These are phyloP conservation scores for Tyto alba DNA, from an alignment of 2,113 vertebrate genomes.

Conservation along the genomic window DNA sequence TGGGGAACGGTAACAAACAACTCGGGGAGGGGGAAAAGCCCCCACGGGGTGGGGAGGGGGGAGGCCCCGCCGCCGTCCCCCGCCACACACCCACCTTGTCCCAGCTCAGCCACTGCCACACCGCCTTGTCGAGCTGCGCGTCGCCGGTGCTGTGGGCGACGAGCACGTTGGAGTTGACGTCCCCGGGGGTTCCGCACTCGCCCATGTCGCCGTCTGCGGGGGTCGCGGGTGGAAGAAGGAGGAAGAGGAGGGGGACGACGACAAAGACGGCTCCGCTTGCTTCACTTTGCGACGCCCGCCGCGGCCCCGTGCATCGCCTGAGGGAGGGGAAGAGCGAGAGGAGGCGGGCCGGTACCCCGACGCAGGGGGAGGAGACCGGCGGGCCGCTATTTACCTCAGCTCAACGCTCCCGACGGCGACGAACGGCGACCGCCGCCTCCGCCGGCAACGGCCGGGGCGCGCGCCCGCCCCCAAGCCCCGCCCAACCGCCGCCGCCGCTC, in stretches of 20 bases:
- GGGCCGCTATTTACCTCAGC: not conserved
- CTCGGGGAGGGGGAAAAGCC: not conserved
- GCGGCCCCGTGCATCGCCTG: not conserved
- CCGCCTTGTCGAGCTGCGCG: slow-evolving; percentile 77
- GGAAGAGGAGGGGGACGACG: accelerated
- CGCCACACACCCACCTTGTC: slow-evolving; percentile 78
- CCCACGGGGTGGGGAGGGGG: accelerated
- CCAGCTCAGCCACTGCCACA: slow-evolving; percentile 86
- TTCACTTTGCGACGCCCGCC: not conserved
- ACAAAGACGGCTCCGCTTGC: not conserved
- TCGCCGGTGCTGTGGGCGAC: slow-evolving; percentile 75
- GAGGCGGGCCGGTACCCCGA: too few relatives aligned
- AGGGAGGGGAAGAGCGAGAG: accelerated
- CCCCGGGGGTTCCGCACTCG: slow-evolving; percentile 63
- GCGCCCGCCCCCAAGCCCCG: not conserved
- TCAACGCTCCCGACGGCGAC: not conserved
- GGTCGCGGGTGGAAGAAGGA: not conserved
- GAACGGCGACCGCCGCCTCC: not conserved
- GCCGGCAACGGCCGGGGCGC: not conserved
- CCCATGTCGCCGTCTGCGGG: slow-evolving; percentile 53
- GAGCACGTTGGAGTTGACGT: slow-evolving; percentile 78
- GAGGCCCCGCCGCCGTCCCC: accelerated
- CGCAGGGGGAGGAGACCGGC: accelerated
- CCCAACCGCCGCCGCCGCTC: not conserved
- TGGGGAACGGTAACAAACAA: too few relatives aligned